These are phyloP conservation scores for Diabrotica undecimpunctata DNA, from an alignment of 1,140 invertebrate genomes.

Conservation along the genomic window DNA sequence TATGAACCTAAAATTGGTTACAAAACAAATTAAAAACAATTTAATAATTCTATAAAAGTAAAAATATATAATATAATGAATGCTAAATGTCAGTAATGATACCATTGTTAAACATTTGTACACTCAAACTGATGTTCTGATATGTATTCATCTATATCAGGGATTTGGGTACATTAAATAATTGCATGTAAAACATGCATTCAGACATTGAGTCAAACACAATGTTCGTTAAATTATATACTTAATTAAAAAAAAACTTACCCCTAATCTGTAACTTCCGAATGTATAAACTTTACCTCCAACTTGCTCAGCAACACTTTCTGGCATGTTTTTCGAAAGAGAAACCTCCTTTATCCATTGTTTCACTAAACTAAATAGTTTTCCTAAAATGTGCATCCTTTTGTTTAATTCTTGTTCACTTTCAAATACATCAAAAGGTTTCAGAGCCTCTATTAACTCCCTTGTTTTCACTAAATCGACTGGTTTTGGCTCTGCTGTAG, in stretches of 20 bases:
- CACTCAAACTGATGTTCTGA: no score
- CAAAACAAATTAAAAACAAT: conserved; percentile 5
- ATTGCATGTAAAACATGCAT: no score
- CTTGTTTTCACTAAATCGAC: conserved; percentile 78
- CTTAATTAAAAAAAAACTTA: conserved; percentile 41
- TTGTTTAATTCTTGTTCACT: conserved; percentile 87
- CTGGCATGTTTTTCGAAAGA: conserved; percentile 83
- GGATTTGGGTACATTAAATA: no score
- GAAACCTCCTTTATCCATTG: conserved; percentile 91
- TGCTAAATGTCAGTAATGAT: no score
- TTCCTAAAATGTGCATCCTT: conserved; percentile 76
- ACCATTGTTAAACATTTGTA: no score
- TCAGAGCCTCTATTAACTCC: conserved; percentile 78
- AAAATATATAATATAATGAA: neutral
- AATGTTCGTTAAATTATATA: no score
- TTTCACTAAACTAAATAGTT: conserved; percentile 85
- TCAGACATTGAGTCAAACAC: no score
- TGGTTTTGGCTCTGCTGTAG: conserved; percentile 79
- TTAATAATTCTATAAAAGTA: neutral
- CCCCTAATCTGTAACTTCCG: conserved; percentile 87
- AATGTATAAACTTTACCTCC: conserved; percentile 99
- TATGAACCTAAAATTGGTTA: conserved; percentile 77
- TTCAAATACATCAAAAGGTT: conserved; percentile 90
- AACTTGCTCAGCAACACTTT: conserved; percentile 77
- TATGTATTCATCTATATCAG: no score